Conservation (phyloP, 2,888 invertebrate species). For the Achlya flavicornis region DNA sequence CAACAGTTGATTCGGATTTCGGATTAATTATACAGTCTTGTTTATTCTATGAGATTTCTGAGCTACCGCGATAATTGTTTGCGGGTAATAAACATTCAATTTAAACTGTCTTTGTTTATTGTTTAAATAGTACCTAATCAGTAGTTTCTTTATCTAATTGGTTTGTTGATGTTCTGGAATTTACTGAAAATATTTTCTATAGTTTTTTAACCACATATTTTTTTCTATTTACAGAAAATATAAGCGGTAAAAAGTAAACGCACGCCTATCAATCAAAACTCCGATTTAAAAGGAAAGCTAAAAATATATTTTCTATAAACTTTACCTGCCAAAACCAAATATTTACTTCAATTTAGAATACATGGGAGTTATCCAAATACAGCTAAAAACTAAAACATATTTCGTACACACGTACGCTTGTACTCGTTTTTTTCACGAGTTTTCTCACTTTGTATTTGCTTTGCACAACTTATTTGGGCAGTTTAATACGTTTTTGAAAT, state of each 20-base stretch:
- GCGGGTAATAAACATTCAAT: constrained; percentile 20
- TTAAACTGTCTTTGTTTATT: constrained; percentile 12
- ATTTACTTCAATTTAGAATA: constrained; percentile 26
- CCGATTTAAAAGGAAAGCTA: constrained; percentile 16
- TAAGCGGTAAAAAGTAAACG: neutral
- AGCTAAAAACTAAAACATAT: constrained; percentile 25
- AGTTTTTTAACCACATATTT: neutral
- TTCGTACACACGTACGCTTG: neutral
- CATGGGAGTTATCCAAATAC: constrained; percentile 30
- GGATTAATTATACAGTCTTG: constrained; percentile 45
- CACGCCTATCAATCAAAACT: neutral
- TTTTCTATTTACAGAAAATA: no score
- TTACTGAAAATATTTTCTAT: neutral
- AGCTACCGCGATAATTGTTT: constrained; percentile 20
- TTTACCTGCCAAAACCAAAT: constrained; percentile 30
- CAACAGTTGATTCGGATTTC: constrained; percentile 25
- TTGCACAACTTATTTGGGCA: neutral
- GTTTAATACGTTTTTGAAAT: no score
- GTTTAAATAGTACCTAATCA: constrained; percentile 5
- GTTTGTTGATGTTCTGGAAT: constrained; percentile 2
- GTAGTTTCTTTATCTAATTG: neutral
- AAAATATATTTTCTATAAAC: constrained; percentile 20
- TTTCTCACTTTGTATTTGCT: neutral
- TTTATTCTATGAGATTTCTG: constrained; percentile 33
- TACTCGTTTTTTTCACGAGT: neutral